Evolutionary conservation across 2,888 invertebrate genomes (phyloP), one percentile per base, ranked within the genome.

Genomic region (Drosophila kanekoi): DNA sequence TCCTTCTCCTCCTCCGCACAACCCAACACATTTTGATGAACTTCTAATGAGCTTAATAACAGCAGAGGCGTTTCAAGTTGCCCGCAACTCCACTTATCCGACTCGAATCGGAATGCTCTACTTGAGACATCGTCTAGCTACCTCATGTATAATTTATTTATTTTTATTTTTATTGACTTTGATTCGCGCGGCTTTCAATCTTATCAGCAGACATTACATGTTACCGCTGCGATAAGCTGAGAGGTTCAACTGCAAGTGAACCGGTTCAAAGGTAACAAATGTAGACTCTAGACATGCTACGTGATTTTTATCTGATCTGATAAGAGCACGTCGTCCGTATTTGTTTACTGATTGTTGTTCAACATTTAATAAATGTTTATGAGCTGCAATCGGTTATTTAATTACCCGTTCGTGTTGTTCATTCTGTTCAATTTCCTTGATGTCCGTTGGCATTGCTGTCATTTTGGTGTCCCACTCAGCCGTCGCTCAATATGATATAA

Each of bases 21-120:
- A 5, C 23, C 23, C 23, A 23, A 23, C 33, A 51, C 66, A 67
- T 53, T 77, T 78, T 72, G 68, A 81, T 87, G 69, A 84, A 81
- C 87, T 87, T 63, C 74, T 84, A 89, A 89, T 87, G 79, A 89
- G 78, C 81, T 76, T 69, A 72, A 78, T 84, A 87, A 80, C 67
- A 73, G 68, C 49, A 49, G 58, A 32, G 40, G 47, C 61, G 76
- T 52, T 32, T 54, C 62, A 56, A 72, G 28, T 51, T 49, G 51
- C 28, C 35, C 47, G 47, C 18, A 58, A 43, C 43, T 69, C 20
- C 63, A 62, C 51, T 68, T 67, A 64, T 43, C 65, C 23, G 11
- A 45, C 32, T 13, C 40, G 49, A 54, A 51, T 45, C 45, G 58
- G 37, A 51, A 52, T 64, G 28, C 28, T 44, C 48, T 6, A 32